Conservation (phyloP, 1,140 invertebrate species). For the Achatina immaculata region DNA sequence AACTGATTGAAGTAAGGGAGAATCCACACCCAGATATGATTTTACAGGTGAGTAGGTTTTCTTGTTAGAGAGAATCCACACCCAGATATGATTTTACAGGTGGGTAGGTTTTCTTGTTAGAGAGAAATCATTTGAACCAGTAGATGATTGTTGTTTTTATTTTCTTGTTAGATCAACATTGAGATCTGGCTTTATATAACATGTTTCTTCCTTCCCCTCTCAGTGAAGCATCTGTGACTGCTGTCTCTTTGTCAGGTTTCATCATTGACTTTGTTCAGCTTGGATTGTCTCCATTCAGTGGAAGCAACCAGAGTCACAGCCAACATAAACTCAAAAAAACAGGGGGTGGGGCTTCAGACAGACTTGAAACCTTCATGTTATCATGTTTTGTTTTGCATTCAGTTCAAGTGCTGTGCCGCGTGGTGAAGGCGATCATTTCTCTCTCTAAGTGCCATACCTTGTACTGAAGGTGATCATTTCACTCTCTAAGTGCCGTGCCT, state of each 20-base stretch:
- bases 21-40: background rate
- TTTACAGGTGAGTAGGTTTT: conserved; percentile 11
- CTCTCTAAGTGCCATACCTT: too few species aligned
- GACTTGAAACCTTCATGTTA: background rate
- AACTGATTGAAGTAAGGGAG: background rate
- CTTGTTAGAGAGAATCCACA: background rate
- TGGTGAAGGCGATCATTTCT: too few species aligned
- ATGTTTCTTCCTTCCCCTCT: background rate
- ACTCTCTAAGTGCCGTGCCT: too few species aligned
- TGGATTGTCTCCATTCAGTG: background rate
- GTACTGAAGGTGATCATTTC: too few species aligned
- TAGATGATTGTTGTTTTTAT: background rate
- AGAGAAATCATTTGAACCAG: background rate
- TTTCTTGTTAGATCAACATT: background rate
- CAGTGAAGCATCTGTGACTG: background rate
- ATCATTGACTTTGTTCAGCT: background rate
- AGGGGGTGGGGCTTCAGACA: too few species aligned
- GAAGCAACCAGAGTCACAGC: background rate
- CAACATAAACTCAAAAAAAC: too few species aligned
- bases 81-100: background rate
- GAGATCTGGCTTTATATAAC: background rate
- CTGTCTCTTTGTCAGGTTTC: background rate
- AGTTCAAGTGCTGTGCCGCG: too few species aligned
- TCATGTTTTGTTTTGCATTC: background rate
- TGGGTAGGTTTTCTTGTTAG: background rate